phyloP scores from a whole-genome alignment of 1,140 invertebrate genomes.

The Pectinophora gossypiella region DNA sequence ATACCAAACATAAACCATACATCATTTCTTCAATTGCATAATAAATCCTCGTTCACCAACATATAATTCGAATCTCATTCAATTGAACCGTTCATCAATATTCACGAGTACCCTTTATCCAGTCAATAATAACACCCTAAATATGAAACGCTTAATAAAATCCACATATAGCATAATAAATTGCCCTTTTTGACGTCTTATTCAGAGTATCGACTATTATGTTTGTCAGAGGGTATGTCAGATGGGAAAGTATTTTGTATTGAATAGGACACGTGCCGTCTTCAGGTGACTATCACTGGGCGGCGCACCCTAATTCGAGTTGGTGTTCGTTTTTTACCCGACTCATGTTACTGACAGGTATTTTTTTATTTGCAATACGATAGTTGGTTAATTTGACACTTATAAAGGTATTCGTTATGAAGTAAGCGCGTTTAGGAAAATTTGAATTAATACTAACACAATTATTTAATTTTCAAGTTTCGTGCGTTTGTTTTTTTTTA shows the following conservation, averaged over 20 bases:
- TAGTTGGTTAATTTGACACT: neutral
- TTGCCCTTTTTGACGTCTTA: constrained; percentile 68
- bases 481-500: too few species aligned
- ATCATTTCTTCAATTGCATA: too few species aligned
- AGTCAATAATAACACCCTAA: constrained; percentile 43
- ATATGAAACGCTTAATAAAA: constrained; percentile 63
- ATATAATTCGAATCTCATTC: too few species aligned
- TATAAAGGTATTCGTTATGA: too few species aligned
- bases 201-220: too few species aligned
- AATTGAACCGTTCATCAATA: constrained; percentile 18
- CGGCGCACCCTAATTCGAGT: constrained; percentile 6
- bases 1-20: too few species aligned
- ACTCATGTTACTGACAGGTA: neutral
- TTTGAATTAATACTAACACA: too few species aligned
- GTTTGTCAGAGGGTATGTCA: too few species aligned
- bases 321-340: neutral
- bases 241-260: too few species aligned
- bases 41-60: too few species aligned
- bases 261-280: constrained; percentile 41
- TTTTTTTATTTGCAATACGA: neutral
- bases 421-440: too few species aligned
- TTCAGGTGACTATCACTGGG: constrained; percentile 18
- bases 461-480: too few species aligned
- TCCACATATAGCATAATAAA: constrained; percentile 43
- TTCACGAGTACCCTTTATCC: constrained; percentile 28